Base-by-base conservation (phyloP, 2,888 invertebrate genomes). In the Rhingia rostrata region DNA sequence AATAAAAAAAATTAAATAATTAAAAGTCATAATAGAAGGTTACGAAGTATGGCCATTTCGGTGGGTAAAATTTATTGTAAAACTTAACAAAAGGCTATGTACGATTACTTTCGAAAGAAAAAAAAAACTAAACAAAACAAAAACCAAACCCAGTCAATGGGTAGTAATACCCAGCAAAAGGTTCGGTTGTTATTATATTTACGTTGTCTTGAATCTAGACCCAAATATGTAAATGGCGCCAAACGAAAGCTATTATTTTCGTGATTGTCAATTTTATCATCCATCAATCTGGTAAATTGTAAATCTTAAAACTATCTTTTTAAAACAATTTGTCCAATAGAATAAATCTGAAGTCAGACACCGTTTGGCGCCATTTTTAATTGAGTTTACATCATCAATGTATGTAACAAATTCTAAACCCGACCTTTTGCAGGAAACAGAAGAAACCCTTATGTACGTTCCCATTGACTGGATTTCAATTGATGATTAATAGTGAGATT, bases 401-500 rank as follows among this genome's bases (percentile, higher is more conserved):
- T 6, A 12, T 12, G 4, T n/a, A 12, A 49, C 22, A 30, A 10
- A 30, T 49, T 49, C 30, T 5, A 22, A 32, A 30, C 49, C 30
- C 3, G 10, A 10, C 9, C 10, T 32, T 5, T 49, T 32, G 49
- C 49, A 49, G 10, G 49, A 30, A 4, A 30, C 49, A 49, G 10
- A 30, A 30, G 9, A 30, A 22, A 49, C 14, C 9, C 30, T 9
- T 33, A 53, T 53, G 53, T 35, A 14, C 53, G n/a, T 12, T 33
- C 22, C 49, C 49, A 32, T 49, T 49, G 49, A 30, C 49, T 49
- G 30, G 49, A 33, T 33, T 33, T 33, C n/a, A 39, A 39, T 51
- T 49, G 64, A 67, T 67, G 61, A 63, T 63, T 69, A 56, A 69
- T 54, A 45, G 63, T 63, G 73, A 54, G 73, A 73, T 73, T 63